A percentile compares a stretch with the other conserved stretches of the same genome.
These are phyloP conservation scores for Sylvicapra grimmia DNA, from an alignment of 2,113 vertebrate species.

Conservation along the genomic window DNA sequence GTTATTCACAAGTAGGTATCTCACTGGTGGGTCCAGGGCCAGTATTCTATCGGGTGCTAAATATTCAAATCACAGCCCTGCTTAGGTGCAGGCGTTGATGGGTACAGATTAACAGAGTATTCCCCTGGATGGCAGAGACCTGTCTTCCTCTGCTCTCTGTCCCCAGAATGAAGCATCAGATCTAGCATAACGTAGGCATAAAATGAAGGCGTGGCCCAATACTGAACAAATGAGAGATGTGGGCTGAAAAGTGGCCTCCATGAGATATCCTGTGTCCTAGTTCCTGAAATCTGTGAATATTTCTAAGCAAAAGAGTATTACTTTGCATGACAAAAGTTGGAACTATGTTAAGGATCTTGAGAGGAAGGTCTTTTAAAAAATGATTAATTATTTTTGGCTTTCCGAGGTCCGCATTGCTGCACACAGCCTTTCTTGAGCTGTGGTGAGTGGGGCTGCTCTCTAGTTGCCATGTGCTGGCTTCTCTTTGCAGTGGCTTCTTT, in stretches of 20 bases:
- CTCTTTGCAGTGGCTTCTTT: background rate
- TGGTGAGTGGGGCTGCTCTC: background rate
- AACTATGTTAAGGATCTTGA: background rate
- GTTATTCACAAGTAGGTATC: background rate
- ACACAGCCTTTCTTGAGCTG: background rate
- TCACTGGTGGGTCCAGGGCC: background rate
- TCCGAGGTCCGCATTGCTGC: background rate
- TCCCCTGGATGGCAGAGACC: background rate
- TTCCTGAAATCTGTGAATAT: background rate
- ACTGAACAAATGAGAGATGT: background rate
- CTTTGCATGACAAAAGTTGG: background rate
- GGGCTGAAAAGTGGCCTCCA: background rate
- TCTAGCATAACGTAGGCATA: background rate
- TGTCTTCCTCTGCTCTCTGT: background rate
- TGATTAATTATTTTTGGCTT: background rate
- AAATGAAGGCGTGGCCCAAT: background rate
- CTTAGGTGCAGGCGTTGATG: fast-evolving
- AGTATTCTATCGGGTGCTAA: background rate
- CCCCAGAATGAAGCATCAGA: background rate
- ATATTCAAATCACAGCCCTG: background rate
- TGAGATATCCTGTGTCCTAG: no score
- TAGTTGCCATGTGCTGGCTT: background rate
- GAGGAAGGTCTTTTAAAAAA: background rate
- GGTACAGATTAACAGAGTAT: background rate
- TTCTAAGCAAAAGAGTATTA: background rate